These are phyloP conservation scores for Rachycentron canadum DNA, from an alignment of 2,797 vertebrate genomes.

Conservation along the genomic window DNA sequence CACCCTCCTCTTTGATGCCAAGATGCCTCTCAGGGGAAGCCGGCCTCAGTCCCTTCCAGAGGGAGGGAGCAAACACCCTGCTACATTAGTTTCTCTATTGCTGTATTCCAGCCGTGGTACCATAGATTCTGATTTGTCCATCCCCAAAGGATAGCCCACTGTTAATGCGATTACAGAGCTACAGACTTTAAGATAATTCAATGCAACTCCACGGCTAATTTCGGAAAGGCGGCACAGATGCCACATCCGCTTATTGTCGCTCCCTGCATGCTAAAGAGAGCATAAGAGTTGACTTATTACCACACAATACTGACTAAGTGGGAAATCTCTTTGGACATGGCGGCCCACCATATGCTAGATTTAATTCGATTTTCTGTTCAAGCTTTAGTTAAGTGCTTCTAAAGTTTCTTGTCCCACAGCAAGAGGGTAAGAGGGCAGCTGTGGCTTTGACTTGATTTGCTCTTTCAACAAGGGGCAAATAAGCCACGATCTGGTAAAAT, in stretches of 20 bases:
- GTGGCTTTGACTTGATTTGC: conserved; percentile 69
- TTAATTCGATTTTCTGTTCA: conserved; percentile 84
- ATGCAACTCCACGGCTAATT: conserved; percentile 79
- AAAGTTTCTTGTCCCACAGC: conserved; percentile 76
- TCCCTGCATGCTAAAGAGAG: conserved; percentile 67
- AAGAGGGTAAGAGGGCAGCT: conserved; percentile 69
- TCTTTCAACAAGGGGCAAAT: conserved; percentile 67
- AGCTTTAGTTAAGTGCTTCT: conserved; percentile 76
- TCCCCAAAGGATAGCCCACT: conserved; percentile 71
- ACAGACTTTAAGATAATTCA: conserved; percentile 84
- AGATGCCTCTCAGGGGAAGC: conserved; percentile 61
- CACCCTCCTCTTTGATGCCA: conserved; percentile 55
- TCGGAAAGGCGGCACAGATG: conserved; percentile 70
- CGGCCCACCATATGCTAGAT: conserved; percentile 78
- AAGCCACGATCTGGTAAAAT: conserved; percentile 63
- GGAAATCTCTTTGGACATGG: conserved; percentile 84
- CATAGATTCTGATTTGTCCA: conserved; percentile 68
- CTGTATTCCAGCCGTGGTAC: conserved; percentile 49
- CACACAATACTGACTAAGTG: conserved; percentile 81
- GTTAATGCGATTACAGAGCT: conserved; percentile 84
- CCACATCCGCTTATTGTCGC: conserved; percentile 82
- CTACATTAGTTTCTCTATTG: conserved; percentile 42
- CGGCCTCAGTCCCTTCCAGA: conserved; percentile 28
- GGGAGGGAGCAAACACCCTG: conserved; percentile 42
- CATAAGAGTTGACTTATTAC: conserved; percentile 81